Percentiles rank a stretch among this genome's conserved stretches.
Evolutionary conservation across 2,888 invertebrate genomes (phyloP).

Genomic region (Tiliacea citrago): DNA sequence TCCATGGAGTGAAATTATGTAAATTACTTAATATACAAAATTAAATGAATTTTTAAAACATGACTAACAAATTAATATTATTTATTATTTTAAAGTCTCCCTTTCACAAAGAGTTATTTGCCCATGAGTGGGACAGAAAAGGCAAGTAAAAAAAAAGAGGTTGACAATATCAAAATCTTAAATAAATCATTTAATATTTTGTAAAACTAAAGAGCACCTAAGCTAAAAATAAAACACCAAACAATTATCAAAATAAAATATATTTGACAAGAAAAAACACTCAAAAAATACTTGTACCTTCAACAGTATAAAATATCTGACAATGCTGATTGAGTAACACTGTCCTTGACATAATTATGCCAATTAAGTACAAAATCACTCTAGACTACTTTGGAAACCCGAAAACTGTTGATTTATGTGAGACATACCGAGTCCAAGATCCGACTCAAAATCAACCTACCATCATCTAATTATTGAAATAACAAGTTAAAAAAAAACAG

Average conservation of each 20-base stretch:
- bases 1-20: background rate
- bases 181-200: background rate
- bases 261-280: constrained; percentile 44
- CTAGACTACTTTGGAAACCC: background rate
- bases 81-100: background rate
- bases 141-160: background rate
- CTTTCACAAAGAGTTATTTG: background rate
- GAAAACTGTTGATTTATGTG: background rate
- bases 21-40: background rate
- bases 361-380: background rate
- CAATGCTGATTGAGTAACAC: constrained; percentile 7
- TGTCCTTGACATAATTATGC: background rate
- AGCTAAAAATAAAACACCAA: constrained; percentile 22
- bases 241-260: constrained; percentile 25
- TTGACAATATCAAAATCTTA: background rate
- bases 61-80: background rate
- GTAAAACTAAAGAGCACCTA: background rate
- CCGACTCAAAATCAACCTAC: background rate
- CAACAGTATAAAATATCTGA: constrained; percentile 2
- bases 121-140: background rate
- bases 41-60: background rate
- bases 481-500: background rate
- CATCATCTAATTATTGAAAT: constrained; percentile 1
- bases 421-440: constrained; percentile 8
- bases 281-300: constrained; percentile 23